Evolutionary conservation across 2,888 invertebrate genomes (phyloP).

Genomic region (Tillus elongatus): DNA sequence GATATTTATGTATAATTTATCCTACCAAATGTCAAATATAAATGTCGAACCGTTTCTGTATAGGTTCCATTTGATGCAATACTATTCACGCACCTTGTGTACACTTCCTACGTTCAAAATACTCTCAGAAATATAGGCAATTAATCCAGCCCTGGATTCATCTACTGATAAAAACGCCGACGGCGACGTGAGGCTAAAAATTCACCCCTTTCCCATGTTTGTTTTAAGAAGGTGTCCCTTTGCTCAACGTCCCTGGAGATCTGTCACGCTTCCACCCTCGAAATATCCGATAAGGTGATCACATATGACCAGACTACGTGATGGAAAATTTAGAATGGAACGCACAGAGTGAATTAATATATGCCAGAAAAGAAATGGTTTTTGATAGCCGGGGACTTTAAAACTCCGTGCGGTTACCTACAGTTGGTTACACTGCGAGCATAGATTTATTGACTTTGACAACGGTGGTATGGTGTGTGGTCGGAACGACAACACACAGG

Average conservation of each 20-base stretch:
- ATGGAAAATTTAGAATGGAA: neutral
- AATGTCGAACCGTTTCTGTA: too few relatives aligned
- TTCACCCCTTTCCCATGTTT: conserved; percentile 4
- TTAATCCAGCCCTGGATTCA: neutral
- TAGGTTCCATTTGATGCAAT: too few relatives aligned
- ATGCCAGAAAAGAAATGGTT: conserved; percentile 1
- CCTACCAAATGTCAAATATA: too few relatives aligned
- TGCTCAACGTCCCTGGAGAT: neutral
- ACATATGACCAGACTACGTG: neutral
- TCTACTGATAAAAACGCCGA: neutral
- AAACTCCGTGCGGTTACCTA: too few relatives aligned
- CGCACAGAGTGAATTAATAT: neutral
- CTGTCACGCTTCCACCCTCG: neutral
- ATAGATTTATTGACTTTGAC: conserved; percentile 24
- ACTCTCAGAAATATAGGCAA: neutral
- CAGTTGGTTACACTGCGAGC: conserved; percentile 9
- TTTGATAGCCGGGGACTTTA: conserved; percentile 1
- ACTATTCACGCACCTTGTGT: too few relatives aligned
- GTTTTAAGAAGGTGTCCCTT: neutral
- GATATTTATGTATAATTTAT: too few relatives aligned
- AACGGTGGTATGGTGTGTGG: conserved; percentile 13
- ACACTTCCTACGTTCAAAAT: too few relatives aligned
- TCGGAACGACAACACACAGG: too few relatives aligned
- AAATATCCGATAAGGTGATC: too few relatives aligned
- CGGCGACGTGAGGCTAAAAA: conserved; percentile 1